Evolutionary conservation across 2,113 vertebrate genomes (phyloP), one percentile per base, ranked within the genome.

Genomic region (Pelecanoides urinatrix): DNA sequence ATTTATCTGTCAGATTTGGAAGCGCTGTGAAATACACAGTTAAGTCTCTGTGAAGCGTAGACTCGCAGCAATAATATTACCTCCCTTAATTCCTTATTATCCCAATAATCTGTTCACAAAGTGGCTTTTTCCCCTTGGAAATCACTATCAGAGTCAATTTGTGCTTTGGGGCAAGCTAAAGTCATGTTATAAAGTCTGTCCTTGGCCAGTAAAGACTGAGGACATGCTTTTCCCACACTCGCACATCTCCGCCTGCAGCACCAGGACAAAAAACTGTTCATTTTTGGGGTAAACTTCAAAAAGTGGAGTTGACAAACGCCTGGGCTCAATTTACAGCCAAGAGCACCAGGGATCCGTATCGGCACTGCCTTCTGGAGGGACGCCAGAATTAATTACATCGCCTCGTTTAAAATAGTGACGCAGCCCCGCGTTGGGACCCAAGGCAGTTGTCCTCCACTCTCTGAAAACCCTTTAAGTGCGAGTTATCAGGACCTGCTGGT

Each of bases 201-300:
- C 21, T 40, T 47, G 63, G 53, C 78, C 27, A 8, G 56, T 15
- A 10, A 52, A 42, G 56, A 11, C 42, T 2, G 23, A 78, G 56
- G 61, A 52, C 15, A 14, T 4, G 2, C 19, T 61, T 76, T 34
- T 79, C 66, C 81, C 52, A 21, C 0, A 1, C 61, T 67, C 8
- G 0, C 5, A 7, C 32, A 4, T 66, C 73, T 62, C 82, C 7
- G 0, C 2, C 21, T 1, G 6, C 40, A 66, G 63, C 22, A 19
- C 29, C 23, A 19, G 67, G 23, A 52, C 19, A 10, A 66, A 56
- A 88, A 82, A 7, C 19, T 25, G 4, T 5, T 52, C 13, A 30
- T 53, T 36, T 61, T 1, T 1, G 22, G 30, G 11, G 3, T 56
- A 40, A 56, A 59, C 62, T 50, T 63, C n/a, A 45, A 75, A 34